Percentiles rank a stretch among this genome's conserved stretches.
phyloP scores from a whole-genome alignment of 1,140 invertebrate species.

The Drosophila kepulauana region DNA sequence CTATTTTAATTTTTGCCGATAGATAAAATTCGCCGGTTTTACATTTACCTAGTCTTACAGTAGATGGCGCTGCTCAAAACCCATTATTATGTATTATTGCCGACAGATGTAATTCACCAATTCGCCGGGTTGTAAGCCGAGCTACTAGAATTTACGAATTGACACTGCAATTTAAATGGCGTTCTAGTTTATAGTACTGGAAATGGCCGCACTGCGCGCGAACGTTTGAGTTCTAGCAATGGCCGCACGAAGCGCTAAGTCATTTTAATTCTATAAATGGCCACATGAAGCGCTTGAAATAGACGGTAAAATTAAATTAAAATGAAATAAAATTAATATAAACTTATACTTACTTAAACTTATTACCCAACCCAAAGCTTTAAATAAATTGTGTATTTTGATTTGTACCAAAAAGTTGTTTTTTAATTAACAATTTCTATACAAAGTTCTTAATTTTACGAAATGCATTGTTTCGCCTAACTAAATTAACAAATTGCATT shows the following conservation, averaged over 20 bases:
- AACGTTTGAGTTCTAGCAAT: neutral
- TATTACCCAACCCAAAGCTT: no score
- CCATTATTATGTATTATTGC: no score
- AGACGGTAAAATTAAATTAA: no score
- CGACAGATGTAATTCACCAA: neutral
- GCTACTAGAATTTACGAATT: neutral
- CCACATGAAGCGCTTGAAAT: neutral
- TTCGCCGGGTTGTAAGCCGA: neutral
- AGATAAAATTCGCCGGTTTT: neutral
- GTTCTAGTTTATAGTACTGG: no score
- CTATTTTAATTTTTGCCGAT: no score
- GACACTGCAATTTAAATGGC: no score
- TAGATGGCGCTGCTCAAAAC: no score
- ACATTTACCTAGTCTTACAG: neutral
- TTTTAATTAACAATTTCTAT: slow-evolving; percentile 81
- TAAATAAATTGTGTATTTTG: neutral
- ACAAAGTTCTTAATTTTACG: slow-evolving; percentile 76
- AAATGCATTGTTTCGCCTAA: slow-evolving; percentile 73
- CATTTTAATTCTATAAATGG: neutral
- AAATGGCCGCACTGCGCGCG: no score
- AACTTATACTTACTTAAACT: no score
- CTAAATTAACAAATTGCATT: slow-evolving; percentile 78
- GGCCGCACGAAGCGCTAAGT: neutral
- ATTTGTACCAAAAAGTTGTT: slow-evolving; percentile 69
- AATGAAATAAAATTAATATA: no score